Percentiles rank a stretch among this genome's conserved stretches.
Evolutionary conservation across 2,113 vertebrate genomes (phyloP).

Genomic region (Tyto alba): DNA sequence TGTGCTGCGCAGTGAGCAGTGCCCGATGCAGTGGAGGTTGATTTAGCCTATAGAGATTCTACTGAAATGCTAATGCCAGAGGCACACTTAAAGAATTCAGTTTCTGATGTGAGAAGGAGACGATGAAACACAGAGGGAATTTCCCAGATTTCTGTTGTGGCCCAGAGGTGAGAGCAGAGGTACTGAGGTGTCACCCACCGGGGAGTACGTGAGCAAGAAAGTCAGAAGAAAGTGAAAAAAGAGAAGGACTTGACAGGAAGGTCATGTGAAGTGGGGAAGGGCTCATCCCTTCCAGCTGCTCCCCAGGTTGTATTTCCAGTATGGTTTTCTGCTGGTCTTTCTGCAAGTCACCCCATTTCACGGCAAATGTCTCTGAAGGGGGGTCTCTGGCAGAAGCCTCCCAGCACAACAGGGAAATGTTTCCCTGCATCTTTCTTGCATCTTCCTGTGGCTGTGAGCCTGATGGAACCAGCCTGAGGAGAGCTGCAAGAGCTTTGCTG

Average conservation of each 20-base stretch:
- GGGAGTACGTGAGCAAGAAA: not conserved
- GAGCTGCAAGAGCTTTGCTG: not conserved
- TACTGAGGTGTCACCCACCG: not conserved
- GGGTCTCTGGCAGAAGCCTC: not conserved
- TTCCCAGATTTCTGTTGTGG: not conserved
- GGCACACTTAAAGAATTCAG: not conserved
- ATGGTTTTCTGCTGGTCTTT: not conserved
- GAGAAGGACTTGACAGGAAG: not conserved
- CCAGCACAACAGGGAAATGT: accelerated
- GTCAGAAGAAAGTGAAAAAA: not conserved
- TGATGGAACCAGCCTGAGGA: not conserved
- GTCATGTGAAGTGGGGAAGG: not conserved
- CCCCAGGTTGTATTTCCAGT: not conserved
- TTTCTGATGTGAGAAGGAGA: not conserved
- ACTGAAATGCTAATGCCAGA: not conserved
- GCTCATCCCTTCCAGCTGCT: not conserved
- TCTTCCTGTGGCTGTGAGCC: not conserved
- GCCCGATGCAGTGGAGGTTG: not conserved
- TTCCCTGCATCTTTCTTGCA: not conserved
- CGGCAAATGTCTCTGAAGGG: not conserved
- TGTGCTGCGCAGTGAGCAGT: not conserved
- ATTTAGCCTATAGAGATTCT: not conserved
- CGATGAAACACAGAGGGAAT: not conserved
- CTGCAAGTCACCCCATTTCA: not conserved
- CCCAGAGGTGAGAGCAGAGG: not conserved